Conservation (phyloP, 2,113 vertebrate species). For the Chrysochloris asiatica region DNA sequence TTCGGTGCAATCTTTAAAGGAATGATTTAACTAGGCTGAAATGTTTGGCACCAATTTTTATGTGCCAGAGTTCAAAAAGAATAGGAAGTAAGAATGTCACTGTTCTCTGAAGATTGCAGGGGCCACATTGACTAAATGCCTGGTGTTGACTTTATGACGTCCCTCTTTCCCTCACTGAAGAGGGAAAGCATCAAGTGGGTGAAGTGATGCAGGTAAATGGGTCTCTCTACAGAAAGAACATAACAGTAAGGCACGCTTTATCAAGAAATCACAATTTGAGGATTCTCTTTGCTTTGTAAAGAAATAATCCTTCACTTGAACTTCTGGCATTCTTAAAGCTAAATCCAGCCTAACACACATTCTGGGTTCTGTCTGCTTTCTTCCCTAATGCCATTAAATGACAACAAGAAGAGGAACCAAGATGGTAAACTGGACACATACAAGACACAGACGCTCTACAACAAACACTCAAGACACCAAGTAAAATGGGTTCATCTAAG, state of each 20-base stretch:
- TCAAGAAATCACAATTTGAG: background rate
- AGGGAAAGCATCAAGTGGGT: too few species aligned
- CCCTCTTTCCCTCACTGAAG: too few species aligned
- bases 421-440: too few species aligned
- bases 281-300: background rate
- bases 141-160: fast-evolving
- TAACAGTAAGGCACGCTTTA: background rate
- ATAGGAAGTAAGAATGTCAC: background rate
- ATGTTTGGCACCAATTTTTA: background rate
- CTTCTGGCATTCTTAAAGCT: background rate
- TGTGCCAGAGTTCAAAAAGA: background rate
- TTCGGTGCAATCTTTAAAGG: background rate
- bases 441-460: too few species aligned
- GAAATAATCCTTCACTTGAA: background rate
- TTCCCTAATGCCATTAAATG: background rate
- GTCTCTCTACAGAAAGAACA: too few species aligned
- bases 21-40: background rate
- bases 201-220: too few species aligned
- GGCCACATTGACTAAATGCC: background rate
- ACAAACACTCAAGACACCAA: too few species aligned
- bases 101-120: too few species aligned
- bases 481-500: too few species aligned
- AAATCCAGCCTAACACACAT: background rate
- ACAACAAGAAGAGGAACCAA: too few species aligned
- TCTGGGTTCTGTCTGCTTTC: background rate